Conservation (phyloP, 2,888 invertebrate species). For the Oxyscelio sp. region DNA sequence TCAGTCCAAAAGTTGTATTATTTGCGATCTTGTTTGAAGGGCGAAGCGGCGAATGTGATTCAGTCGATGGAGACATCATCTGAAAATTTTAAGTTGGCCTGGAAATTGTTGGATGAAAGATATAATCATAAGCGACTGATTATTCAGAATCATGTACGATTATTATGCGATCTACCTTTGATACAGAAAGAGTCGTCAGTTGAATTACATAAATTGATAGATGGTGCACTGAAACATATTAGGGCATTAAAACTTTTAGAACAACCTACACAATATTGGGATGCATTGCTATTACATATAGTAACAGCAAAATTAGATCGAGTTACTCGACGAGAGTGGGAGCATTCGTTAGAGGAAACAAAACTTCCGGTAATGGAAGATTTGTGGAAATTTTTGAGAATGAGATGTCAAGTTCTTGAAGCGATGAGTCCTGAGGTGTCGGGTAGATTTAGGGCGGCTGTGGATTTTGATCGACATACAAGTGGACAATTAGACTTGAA, state of each 20-base stretch:
- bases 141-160: constrained; percentile 34
- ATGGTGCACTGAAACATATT: constrained; percentile 32
- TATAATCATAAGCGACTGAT: constrained; percentile 41
- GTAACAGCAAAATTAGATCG: constrained; percentile 24
- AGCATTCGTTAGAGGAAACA: constrained; percentile 8
- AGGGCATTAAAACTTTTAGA: constrained; percentile 23
- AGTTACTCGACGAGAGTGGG: constrained; percentile 40
- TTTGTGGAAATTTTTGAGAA: constrained; percentile 33
- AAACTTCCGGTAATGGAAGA: constrained; percentile 11
- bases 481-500: too few relatives aligned
- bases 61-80: background rate
- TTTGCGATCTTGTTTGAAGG: constrained; percentile 12
- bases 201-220: constrained; percentile 41
- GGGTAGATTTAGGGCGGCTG: too few relatives aligned
- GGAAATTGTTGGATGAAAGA: constrained; percentile 7
- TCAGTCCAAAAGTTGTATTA: constrained; percentile 61
- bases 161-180: constrained; percentile 32
- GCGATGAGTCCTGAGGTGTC: background rate
- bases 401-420: constrained; percentile 25
- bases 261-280: constrained; percentile 31
- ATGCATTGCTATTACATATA: constrained; percentile 29
- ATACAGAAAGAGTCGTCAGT: constrained; percentile 33
- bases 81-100: constrained; percentile 36
- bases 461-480: too few relatives aligned
- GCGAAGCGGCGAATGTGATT: background rate